Conservation (phyloP, 2,888 invertebrate species). For the Leucoptera coffeella region DNA sequence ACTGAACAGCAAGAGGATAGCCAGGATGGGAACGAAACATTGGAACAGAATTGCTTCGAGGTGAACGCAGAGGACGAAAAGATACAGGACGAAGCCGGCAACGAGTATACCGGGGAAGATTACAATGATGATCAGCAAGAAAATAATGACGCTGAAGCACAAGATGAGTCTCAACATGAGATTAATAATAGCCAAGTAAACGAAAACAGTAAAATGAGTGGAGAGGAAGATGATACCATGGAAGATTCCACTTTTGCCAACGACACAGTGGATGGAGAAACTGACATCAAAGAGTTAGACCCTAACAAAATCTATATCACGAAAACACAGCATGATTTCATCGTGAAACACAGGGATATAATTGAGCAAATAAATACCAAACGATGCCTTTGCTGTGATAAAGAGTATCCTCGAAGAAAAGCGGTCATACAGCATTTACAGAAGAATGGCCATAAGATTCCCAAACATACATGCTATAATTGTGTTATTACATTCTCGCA, state of each 20-base stretch:
- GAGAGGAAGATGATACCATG: constrained; percentile 16
- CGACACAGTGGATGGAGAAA: constrained; percentile 19
- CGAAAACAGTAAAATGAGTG: constrained; percentile 22
- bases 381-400: constrained; percentile 38
- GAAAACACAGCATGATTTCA: constrained; percentile 38
- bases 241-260: constrained; percentile 12
- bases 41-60: neutral
- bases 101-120: constrained; percentile 13
- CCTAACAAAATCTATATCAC: constrained; percentile 35
- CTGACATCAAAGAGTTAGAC: constrained; percentile 16
- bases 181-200: constrained; percentile 29
- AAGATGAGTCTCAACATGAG: constrained; percentile 35
- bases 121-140: constrained; percentile 11
- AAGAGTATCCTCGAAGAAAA: constrained; percentile 40
- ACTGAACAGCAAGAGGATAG: constrained; percentile 11
- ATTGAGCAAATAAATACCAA: constrained; percentile 46
- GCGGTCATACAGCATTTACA: constrained; percentile 48
- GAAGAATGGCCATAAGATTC: constrained; percentile 50
- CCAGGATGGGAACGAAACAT: constrained; percentile 11
- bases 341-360: constrained; percentile 32
- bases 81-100: too few relatives aligned
- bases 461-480: constrained; percentile 57
- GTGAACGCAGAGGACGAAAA: neutral
- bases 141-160: constrained; percentile 17
- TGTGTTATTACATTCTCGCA: constrained; percentile 54